A percentile compares a stretch with the other conserved stretches of the same genome.
Conservation (phyloP, 1,140 invertebrate species). For the Oedothorax gibbosus region DNA sequence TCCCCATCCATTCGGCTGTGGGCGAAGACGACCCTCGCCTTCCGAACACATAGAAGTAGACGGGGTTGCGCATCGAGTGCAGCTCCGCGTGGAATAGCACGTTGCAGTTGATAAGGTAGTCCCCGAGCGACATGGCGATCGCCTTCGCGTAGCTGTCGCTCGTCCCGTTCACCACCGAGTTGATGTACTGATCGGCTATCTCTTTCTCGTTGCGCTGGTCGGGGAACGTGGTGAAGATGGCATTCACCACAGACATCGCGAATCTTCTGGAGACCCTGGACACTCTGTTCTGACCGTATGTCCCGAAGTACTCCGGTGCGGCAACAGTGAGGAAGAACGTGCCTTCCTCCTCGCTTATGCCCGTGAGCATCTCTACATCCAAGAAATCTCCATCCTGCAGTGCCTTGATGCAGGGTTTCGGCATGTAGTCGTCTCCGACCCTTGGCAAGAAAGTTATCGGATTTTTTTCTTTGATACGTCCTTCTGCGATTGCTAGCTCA, state of each 20-base stretch:
- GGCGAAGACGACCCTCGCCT: background rate
- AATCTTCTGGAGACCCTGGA: slow-evolving; percentile 21
- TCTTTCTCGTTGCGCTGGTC: slow-evolving; percentile 26
- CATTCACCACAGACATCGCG: background rate
- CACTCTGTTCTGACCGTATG: slow-evolving; percentile 7
- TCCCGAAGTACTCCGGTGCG: slow-evolving; percentile 19
- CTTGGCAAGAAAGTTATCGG: slow-evolving; percentile 38
- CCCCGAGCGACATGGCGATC: background rate
- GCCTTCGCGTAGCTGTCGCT: slow-evolving; percentile 3
- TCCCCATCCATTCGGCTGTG: slow-evolving; percentile 73
- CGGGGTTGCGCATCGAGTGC: slow-evolving; percentile 23
- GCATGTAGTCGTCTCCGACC: slow-evolving; percentile 23
- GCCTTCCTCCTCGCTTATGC: slow-evolving; percentile 27
- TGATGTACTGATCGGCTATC: slow-evolving; percentile 16
- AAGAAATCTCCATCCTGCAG: slow-evolving; percentile 12
- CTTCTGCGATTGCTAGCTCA: background rate
- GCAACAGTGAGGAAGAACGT: slow-evolving; percentile 18
- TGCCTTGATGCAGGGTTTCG: background rate
- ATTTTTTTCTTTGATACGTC: background rate
- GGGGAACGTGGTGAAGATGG: slow-evolving; percentile 7
- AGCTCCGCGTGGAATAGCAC: slow-evolving; percentile 9
- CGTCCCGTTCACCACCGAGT: background rate
- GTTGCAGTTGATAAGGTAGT: slow-evolving; percentile 8
- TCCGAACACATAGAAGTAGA: slow-evolving; percentile 39
- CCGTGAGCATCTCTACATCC: slow-evolving; percentile 22